A percentile compares a stretch with the other conserved stretches of the same genome.
Evolutionary conservation across 2,888 invertebrate genomes (phyloP).

Genomic region (Drosophila aldrichi): DNA sequence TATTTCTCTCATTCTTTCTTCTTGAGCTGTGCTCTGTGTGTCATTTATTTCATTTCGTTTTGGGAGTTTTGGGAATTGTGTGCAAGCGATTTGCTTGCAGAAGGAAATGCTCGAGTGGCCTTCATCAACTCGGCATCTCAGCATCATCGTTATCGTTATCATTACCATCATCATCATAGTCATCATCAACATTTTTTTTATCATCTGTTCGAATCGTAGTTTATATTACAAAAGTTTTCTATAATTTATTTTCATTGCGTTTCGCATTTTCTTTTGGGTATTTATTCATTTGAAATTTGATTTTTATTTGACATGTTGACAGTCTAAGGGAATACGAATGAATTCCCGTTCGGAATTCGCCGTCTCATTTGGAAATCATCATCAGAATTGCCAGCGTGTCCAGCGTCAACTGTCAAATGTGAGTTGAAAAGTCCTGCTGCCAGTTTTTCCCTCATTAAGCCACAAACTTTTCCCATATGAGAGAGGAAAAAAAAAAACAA

Average conservation of each 20-base stretch:
- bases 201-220: slow-evolving; percentile 58
- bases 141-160: slow-evolving; percentile 6
- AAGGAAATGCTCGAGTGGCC: slow-evolving; percentile 52
- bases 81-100: slow-evolving; percentile 63
- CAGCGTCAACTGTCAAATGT: slow-evolving; percentile 43
- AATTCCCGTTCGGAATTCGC: slow-evolving; percentile 32
- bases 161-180: slow-evolving; percentile 10
- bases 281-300: slow-evolving; percentile 80
- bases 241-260: slow-evolving; percentile 81
- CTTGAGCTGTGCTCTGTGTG: slow-evolving; percentile 26
- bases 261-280: slow-evolving; percentile 65
- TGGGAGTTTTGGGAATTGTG: slow-evolving; percentile 69
- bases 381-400: slow-evolving; percentile 9
- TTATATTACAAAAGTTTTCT: slow-evolving; percentile 75
- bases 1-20: slow-evolving; percentile 3
- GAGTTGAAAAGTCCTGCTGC: slow-evolving; percentile 30
- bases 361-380: slow-evolving; percentile 4
- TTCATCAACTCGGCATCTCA: slow-evolving; percentile 21
- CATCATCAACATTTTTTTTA: slow-evolving; percentile 14
- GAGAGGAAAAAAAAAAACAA: neutral
- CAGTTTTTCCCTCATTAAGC: slow-evolving; percentile 61
- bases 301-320: slow-evolving; percentile 81
- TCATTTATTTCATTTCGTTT: slow-evolving; percentile 52
- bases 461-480: slow-evolving; percentile 54
- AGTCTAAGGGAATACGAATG: slow-evolving; percentile 54